Base-by-base conservation (phyloP, 1,140 invertebrate genomes). In the Helicoverpa armigera region DNA sequence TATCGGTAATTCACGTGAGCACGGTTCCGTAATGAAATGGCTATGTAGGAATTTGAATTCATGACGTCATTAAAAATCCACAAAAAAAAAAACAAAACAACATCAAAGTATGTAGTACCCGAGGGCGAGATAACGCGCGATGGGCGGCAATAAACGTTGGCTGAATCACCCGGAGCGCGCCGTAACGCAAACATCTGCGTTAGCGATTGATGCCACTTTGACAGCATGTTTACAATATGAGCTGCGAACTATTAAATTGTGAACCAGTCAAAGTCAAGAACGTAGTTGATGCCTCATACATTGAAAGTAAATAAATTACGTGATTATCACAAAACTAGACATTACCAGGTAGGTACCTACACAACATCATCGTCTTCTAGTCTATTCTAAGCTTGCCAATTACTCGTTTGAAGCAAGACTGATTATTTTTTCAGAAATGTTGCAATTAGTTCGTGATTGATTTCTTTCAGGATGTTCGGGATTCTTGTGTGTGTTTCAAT, bases 141-240 rank as follows among this genome's bases (percentile, higher is more conserved):
- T 82, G 79, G 74, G 75, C 83, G 50, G 83, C 65, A 84, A 78
- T 89, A 90, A 90, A 91, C 85, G 54, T 81, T 72, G 58, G 75
- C 74, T 90, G 90, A 92, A 85, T 92, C 89, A 91, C 80, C 77
- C 80, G 82, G 85, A 84, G 81, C 86, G 85, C 86, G 84, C 14
- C 14, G 70, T 53, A 84, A 87, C 83, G 90, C 90, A 92, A 92
- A 92, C 87, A 90, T 75, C 61, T 63, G 80, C 77, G 83, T 80
- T 78, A 82, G 83, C 81, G 86, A 91, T 88, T 88, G 88, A 89
- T 83, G 84, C 80, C 79, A 73, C 75, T 88, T 88, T 87, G 87
- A 87, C 87, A 86, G 86, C 61, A 31, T 89, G 88, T 92, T 89
- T 90, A 91, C 83, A 79, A 82, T 83, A 82, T 53, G 43, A 50